Evolutionary conservation across 53 echinoderm and acorn worm genomes (phyloP).

Genomic region (Apostichopus leukothele): DNA sequence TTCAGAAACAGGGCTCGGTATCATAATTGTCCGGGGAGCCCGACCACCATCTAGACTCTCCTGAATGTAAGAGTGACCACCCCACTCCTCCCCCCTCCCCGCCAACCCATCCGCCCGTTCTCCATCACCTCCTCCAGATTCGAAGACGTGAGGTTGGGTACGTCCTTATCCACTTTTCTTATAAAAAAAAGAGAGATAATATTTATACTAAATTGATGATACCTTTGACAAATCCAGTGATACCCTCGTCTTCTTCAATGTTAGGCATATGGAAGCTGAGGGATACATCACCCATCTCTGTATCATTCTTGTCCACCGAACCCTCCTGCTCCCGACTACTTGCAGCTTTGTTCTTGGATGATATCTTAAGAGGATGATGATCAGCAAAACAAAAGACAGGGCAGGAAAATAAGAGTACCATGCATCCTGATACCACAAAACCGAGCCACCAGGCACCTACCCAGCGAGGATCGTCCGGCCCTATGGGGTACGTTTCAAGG

Average conservation of each 20-base stretch:
- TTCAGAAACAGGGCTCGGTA: too few species aligned
- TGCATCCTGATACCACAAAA: conserved; percentile 16
- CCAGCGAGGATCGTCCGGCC: conserved; percentile 37
- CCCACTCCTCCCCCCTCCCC: too few species aligned
- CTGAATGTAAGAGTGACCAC: too few species aligned
- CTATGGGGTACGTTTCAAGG: conserved; percentile 11
- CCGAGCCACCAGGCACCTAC: conserved; percentile 48
- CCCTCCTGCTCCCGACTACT: neutral
- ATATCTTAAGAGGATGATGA: conserved; percentile 31
- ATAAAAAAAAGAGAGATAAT: too few species aligned
- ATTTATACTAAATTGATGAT: neutral
- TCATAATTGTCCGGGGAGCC: too few species aligned
- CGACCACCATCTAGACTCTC: too few species aligned
- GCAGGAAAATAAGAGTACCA: conserved; percentile 7
- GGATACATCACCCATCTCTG: neutral
- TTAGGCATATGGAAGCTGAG: conserved; percentile 36
- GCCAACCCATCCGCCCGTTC: too few species aligned
- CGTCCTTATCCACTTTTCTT: too few species aligned
- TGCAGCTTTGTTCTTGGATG: neutral
- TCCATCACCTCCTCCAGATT: too few species aligned
- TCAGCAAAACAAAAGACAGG: conserved; percentile 43
- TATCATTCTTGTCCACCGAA: neutral
- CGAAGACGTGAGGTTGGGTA: too few species aligned
- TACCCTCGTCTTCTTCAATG: conserved; percentile 30
- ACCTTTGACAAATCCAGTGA: conserved; percentile 40